Percentiles rank a stretch among this genome's conserved stretches.
phyloP scores from a whole-genome alignment of 1,140 invertebrate species.

The Cheumatopsyche charites region DNA sequence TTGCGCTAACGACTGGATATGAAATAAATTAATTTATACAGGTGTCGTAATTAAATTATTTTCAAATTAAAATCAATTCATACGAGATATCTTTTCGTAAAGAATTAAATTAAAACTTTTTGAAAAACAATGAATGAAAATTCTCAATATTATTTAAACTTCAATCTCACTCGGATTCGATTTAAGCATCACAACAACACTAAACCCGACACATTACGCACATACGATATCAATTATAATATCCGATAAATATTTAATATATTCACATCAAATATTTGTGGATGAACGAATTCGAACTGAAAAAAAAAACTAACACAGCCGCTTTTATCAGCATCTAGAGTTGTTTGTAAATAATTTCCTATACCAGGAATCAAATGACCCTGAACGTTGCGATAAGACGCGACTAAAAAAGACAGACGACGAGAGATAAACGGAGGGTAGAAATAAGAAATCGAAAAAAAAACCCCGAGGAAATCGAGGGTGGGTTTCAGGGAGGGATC shows the following conservation, averaged over 20 bases:
- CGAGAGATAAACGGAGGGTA: slow-evolving; percentile 41
- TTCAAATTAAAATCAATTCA: too few species aligned
- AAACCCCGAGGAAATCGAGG: slow-evolving; percentile 46
- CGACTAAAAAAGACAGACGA: slow-evolving; percentile 45
- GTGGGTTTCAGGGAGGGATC: slow-evolving; percentile 18
- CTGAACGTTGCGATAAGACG: slow-evolving; percentile 43
- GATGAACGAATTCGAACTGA: slow-evolving; percentile 1
- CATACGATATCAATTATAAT: too few species aligned
- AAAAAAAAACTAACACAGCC: background rate
- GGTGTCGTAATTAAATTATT: too few species aligned
- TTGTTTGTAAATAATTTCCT: slow-evolving; percentile 49
- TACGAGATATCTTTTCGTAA: too few species aligned
- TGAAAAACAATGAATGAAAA: too few species aligned
- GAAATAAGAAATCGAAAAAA: slow-evolving; percentile 49
- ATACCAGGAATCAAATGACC: slow-evolving; percentile 47
- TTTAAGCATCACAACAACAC: too few species aligned
- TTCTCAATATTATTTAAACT: too few species aligned
- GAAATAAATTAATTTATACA: too few species aligned
- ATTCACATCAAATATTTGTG: background rate
- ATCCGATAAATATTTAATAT: background rate
- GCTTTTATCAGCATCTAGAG: background rate
- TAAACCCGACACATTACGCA: too few species aligned
- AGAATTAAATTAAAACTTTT: too few species aligned
- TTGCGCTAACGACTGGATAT: too few species aligned
- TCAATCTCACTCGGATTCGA: too few species aligned